These are phyloP conservation scores for Clarias pachynema DNA, from an alignment of 2,797 vertebrate genomes.

Conservation along the genomic window DNA sequence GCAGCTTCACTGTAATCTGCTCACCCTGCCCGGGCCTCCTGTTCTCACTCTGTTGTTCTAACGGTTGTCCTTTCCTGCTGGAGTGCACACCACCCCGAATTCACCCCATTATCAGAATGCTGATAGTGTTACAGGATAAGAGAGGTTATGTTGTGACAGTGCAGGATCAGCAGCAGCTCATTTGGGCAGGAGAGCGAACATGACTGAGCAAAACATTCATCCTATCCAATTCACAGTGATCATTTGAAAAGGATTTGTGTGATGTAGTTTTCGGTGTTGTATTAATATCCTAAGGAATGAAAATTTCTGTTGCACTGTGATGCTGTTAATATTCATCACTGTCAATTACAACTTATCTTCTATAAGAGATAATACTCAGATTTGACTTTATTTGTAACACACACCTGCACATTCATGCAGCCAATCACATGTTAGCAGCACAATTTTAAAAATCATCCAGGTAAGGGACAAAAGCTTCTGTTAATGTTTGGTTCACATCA, in stretches of 20 bases:
- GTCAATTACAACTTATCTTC: not conserved
- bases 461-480: too few species aligned
- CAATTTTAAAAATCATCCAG: too few species aligned
- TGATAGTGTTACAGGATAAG: constrained; percentile 19
- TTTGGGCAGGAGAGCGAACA: not conserved
- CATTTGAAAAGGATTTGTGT: not conserved
- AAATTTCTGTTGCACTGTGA: constrained; percentile 31
- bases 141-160: not conserved
- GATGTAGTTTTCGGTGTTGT: constrained; percentile 16
- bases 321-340: not conserved
- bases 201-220: not conserved
- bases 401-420: too few species aligned
- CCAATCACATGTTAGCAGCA: too few species aligned
- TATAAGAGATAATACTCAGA: not conserved
- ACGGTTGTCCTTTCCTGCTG: constrained; percentile 21
- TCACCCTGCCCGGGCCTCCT: constrained; percentile 38
- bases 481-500: too few species aligned
- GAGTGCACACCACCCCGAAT: constrained; percentile 37
- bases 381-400: not conserved
- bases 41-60: constrained; percentile 8
- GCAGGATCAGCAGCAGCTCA: not conserved
- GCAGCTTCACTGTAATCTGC: constrained; percentile 34
- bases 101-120: constrained; percentile 12
- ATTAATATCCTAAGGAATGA: not conserved
- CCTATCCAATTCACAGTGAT: too few species aligned